Evolutionary conservation across 2,113 vertebrate species (phyloP).

Genomic region (Anseranas semipalmata): DNA sequence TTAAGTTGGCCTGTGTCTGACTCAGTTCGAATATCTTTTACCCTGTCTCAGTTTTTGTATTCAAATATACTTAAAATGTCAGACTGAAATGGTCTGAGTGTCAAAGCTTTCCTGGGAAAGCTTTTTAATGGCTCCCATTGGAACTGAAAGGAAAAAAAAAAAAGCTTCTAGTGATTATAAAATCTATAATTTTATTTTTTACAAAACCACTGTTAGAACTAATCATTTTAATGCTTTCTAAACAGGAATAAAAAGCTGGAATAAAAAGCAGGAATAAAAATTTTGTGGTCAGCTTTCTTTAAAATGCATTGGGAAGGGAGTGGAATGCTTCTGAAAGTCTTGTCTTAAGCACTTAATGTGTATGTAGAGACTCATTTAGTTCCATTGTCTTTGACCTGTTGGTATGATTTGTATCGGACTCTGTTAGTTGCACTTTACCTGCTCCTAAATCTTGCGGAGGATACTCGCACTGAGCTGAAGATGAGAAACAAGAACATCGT

Average conservation of each 20-base stretch:
- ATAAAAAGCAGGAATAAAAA: neutral
- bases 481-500: constrained; percentile 97
- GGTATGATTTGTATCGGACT: neutral
- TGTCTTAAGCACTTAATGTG: neutral
- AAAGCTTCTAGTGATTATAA: neutral
- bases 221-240: neutral
- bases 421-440: constrained; percentile 87
- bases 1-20: neutral
- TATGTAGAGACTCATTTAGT: neutral
- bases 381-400: neutral
- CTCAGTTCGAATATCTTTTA: neutral
- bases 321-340: neutral
- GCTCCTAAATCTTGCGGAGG: constrained; percentile 93
- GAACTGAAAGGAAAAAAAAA: neutral
- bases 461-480: constrained; percentile 91
- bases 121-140: neutral
- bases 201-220: neutral
- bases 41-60: neutral
- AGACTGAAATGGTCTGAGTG: neutral
- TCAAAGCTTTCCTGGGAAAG: neutral
- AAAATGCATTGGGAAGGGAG: neutral
- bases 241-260: neutral
- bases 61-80: neutral
- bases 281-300: neutral
- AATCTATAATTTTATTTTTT: neutral